Evolutionary conservation across 1,140 invertebrate genomes (phyloP), one percentile per base, ranked within the genome.

Genomic region (Mesaphorura yosii): DNA sequence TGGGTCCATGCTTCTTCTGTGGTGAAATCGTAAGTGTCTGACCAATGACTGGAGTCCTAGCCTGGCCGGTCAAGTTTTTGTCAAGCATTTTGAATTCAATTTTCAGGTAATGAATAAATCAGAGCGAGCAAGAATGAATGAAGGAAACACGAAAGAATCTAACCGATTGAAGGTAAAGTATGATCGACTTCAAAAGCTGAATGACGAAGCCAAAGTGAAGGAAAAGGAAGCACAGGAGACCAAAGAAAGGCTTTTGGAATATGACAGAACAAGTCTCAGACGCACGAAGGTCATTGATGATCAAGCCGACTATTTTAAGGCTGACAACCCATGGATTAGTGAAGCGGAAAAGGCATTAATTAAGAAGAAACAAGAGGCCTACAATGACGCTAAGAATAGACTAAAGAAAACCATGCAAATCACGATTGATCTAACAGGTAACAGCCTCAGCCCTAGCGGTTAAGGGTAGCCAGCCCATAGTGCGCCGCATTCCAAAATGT

Each of bases 251-350:
- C 72, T 96, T 34, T 67, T 96, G 28, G 87, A 93, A 66, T 93
- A 78, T 74, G 89, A 96, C 69, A 75, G 78, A 54, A 87, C 82
- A 64, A 87, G 88, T 71, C 81, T 85, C 60, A 77, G 79, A 52
- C 75, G 88, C 57, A 95, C 91, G 0, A 80, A 79, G 65, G 88
- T 97, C 2, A 93, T 92, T 55, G 92, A 97, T 68, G 92, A 96
- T 69, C 87, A 96, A 66, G 80, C 81, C 57, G 93, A 97, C 70
- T 96, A 96, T 69, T 97, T 88, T 71, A 78, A 80, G 57, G 71
- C 81, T 5, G 82, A 80, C 67, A 83, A 81, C 12, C 81, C 81
- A 20, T 95, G 91, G 90, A 68, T 91, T 3, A 80, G 75, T 39
- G 72, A 81, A 14, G 68, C 74, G 12, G 81, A 92, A 65, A 75